Conservation (phyloP, 2,113 vertebrate genomes). For the Turnix velox region DNA sequence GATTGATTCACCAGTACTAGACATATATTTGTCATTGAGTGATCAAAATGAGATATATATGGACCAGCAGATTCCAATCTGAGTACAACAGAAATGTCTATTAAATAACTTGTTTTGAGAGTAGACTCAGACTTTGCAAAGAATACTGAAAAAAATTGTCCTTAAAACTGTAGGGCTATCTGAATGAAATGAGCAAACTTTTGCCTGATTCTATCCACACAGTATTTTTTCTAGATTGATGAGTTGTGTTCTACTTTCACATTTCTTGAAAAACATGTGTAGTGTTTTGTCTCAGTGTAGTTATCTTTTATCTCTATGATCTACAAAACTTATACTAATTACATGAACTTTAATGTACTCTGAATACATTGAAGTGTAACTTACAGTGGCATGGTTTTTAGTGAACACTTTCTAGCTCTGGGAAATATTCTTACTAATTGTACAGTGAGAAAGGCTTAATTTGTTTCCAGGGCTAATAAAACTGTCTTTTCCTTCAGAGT, state of each 20-base stretch:
- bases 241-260: neutral
- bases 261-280: neutral
- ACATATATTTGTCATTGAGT: neutral
- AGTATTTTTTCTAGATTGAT: neutral
- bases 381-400: neutral
- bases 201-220: neutral
- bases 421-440: neutral
- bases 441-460: neutral
- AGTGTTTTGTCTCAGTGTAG: neutral
- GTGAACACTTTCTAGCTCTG: neutral
- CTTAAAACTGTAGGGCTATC: neutral
- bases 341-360: neutral
- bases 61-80: rapidly evolving
- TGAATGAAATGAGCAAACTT: neutral
- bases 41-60: neutral
- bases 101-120: neutral
- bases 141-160: neutral
- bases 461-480: neutral
- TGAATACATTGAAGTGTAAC: neutral
- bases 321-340: neutral
- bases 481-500: neutral
- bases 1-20: neutral
- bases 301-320: neutral
- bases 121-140: neutral
- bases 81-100: neutral